Conservation (phyloP, 2,113 vertebrate species). For the Bubo blakistoni region DNA sequence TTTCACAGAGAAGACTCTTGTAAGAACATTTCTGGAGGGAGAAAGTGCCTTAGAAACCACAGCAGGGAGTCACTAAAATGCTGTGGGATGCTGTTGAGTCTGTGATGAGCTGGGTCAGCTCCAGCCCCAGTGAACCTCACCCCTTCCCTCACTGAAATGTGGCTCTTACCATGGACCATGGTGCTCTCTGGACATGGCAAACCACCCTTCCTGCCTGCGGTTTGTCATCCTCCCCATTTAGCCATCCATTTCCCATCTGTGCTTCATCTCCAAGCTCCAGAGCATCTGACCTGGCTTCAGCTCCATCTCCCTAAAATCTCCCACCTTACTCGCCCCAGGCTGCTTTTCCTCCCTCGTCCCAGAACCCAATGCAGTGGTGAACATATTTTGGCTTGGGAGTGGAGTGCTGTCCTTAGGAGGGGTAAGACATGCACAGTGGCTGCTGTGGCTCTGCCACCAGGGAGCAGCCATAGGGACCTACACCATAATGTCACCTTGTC, state of each 20-base stretch:
- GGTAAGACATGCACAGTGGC: fast-evolving
- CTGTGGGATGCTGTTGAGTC: not conserved
- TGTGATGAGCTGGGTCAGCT: not conserved
- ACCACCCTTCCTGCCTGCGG: not conserved
- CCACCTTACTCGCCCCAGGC: not conserved
- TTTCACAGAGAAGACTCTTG: not conserved
- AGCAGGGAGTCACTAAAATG: not conserved
- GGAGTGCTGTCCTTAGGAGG: not conserved
- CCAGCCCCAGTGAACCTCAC: not conserved
- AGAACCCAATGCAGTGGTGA: not conserved
- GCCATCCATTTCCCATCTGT: not conserved
- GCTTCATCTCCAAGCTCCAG: not conserved
- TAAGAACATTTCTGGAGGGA: not conserved
- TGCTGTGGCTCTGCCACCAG: not conserved
- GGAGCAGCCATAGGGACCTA: not conserved
- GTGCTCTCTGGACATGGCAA: not conserved
- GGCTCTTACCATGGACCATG: not conserved
- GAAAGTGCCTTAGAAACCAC: not conserved
- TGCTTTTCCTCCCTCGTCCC: not conserved
- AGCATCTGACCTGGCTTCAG: not conserved
- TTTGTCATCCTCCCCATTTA: not conserved
- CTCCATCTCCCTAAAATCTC: not conserved
- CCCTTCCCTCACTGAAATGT: fast-evolving
- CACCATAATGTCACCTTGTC: not conserved
- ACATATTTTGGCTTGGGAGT: no score